Conservation (phyloP, 2,113 vertebrate genomes). For the Loxodonta africana region DNA sequence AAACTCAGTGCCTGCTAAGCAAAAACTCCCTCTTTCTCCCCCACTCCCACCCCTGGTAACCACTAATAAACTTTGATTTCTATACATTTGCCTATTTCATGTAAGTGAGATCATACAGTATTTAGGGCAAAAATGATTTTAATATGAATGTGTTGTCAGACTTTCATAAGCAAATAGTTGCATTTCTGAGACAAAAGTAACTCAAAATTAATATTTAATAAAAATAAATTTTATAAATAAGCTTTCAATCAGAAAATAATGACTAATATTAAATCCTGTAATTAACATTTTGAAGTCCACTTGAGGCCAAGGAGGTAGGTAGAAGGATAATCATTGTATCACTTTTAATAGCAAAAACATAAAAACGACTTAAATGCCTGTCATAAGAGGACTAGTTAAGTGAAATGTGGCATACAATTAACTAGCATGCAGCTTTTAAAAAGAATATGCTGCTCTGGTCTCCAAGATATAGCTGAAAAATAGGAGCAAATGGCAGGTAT, state of each 20-base stretch:
- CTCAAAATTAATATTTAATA: background rate
- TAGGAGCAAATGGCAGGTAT: background rate
- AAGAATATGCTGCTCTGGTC: background rate
- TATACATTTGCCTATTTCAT: too few species aligned
- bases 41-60: too few species aligned
- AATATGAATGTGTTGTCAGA: background rate
- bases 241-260: conserved; percentile 21
- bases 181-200: conserved; percentile 37
- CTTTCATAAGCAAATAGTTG: conserved; percentile 16
- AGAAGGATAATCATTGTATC: background rate
- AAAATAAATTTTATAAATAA: background rate
- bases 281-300: background rate
- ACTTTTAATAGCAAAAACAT: conserved; percentile 20
- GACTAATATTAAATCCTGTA: conserved; percentile 21
- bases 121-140: background rate
- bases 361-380: background rate
- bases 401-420: background rate
- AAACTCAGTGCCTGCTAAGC: too few species aligned
- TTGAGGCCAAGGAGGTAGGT: background rate
- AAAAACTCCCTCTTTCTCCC: too few species aligned
- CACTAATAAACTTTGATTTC: too few species aligned
- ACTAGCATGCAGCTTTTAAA: background rate
- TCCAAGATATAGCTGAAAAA: conserved; percentile 9
- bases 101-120: too few species aligned
- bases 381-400: background rate